Conservation (phyloP, 2,888 invertebrate species). For the Polymixis flavicincta region DNA sequence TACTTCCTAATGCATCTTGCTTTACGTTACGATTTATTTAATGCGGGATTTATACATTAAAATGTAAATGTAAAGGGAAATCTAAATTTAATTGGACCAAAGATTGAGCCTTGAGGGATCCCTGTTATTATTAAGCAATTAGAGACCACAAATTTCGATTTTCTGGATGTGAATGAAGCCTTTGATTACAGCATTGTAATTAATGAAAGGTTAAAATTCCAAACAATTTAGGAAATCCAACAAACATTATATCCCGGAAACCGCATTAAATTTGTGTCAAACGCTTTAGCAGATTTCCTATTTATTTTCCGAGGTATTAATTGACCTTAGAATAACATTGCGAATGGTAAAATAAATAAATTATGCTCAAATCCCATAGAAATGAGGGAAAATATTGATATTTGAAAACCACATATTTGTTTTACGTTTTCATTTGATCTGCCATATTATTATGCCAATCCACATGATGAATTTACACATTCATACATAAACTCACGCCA, state of each 20-base stretch:
- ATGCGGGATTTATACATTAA: constrained; percentile 13
- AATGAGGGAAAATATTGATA: constrained; percentile 5
- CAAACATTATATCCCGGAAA: background rate
- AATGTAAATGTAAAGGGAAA: constrained; percentile 8
- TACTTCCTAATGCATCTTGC: constrained; percentile 19
- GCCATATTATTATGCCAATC: background rate
- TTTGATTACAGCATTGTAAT: background rate
- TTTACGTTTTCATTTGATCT: constrained; percentile 10
- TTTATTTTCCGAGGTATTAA: constrained; percentile 20
- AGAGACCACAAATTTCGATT: background rate
- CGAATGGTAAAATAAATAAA: constrained; percentile 10
- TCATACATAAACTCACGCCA: background rate
- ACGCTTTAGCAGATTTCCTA: constrained; percentile 2
- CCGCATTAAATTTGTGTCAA: constrained; percentile 11
- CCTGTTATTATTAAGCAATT: background rate
- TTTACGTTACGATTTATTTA: constrained; percentile 7
- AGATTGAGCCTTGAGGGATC: background rate
- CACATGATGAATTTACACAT: background rate
- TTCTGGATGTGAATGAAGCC: background rate
- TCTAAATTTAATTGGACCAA: constrained; percentile 13
- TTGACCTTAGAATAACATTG: constrained; percentile 12
- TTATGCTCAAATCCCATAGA: constrained; percentile 8
- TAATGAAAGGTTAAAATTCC: background rate
- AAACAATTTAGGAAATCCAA: background rate
- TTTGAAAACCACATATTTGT: constrained; percentile 12